phyloP scores from a whole-genome alignment of 53 echinoderm and acorn worm species.

The Zoroaster sp. region DNA sequence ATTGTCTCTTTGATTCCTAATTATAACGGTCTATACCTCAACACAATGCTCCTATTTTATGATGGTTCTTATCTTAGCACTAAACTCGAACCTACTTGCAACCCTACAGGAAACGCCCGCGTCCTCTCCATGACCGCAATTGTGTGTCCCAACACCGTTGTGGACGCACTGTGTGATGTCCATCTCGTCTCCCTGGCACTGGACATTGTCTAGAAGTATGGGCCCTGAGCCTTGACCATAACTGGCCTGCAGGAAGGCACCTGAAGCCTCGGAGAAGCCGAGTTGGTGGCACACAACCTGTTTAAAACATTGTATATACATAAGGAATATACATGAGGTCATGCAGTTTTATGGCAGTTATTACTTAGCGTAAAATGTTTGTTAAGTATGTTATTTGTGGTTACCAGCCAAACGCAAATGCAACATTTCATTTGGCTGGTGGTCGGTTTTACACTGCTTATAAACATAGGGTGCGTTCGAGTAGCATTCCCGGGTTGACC shows the following conservation, averaged over 20 bases:
- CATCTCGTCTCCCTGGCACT: constrained; percentile 54
- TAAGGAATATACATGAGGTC: too few relatives aligned
- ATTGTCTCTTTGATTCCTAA: too few relatives aligned
- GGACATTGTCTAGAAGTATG: constrained; percentile 54
- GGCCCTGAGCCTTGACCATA: constrained; percentile 66
- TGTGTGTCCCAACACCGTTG: not conserved
- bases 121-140: constrained; percentile 44
- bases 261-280: constrained; percentile 42
- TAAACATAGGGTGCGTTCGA: too few relatives aligned
- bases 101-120: constrained; percentile 33
- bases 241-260: not conserved
- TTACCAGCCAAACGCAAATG: not conserved
- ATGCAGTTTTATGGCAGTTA: too few relatives aligned
- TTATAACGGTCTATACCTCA: too few relatives aligned
- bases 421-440: not conserved
- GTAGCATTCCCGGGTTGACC: too few relatives aligned
- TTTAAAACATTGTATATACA: too few relatives aligned
- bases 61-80: too few relatives aligned
- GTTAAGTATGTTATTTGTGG: too few relatives aligned
- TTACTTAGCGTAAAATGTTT: too few relatives aligned
- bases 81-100: constrained; percentile 30
- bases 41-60: too few relatives aligned
- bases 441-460: too few relatives aligned
- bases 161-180: constrained; percentile 29
- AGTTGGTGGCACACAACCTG: constrained; percentile 67